phyloP scores from a whole-genome alignment of 2,888 invertebrate genomes.

The Cryptocephalus primarius region DNA sequence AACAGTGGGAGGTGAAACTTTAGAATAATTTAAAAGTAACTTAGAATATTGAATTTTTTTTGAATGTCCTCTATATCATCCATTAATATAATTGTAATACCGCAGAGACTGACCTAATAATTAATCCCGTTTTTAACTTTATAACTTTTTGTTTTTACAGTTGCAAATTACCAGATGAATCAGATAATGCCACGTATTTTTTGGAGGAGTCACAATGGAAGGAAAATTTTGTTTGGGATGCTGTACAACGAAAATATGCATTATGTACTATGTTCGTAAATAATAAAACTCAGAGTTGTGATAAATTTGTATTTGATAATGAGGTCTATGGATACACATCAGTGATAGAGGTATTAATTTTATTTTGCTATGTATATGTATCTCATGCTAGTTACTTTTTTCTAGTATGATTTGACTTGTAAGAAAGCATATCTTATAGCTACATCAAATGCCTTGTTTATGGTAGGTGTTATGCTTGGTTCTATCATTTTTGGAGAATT shows the following conservation, averaged over 20 bases:
- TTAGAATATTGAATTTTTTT: no score
- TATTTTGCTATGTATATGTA: neutral
- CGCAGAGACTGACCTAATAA: no score
- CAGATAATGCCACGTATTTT: slow-evolving; percentile 39
- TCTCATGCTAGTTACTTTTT: slow-evolving; percentile 10
- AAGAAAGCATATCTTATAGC: slow-evolving; percentile 50
- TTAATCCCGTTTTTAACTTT: no score
- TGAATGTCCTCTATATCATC: no score
- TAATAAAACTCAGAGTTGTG: slow-evolving; percentile 38
- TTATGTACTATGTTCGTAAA: slow-evolving; percentile 43
- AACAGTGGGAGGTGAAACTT: no score
- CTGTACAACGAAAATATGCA: slow-evolving; percentile 36
- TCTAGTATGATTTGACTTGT: slow-evolving; percentile 59
- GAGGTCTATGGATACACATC: slow-evolving; percentile 50
- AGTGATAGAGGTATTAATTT: slow-evolving; percentile 48
- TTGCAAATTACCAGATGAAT: slow-evolving; percentile 49
- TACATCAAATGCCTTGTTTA: slow-evolving; percentile 55
- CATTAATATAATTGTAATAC: no score
- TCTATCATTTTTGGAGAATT: slow-evolving; percentile 61
- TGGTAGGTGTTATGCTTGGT: slow-evolving; percentile 63
- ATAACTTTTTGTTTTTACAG: slow-evolving; percentile 30
- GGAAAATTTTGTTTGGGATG: slow-evolving; percentile 45
- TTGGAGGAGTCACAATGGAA: slow-evolving; percentile 38
- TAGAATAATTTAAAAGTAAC: no score
- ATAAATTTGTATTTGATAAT: slow-evolving; percentile 49